Base-by-base conservation (phyloP, 2,888 invertebrate species). In the Patella caerulea region DNA sequence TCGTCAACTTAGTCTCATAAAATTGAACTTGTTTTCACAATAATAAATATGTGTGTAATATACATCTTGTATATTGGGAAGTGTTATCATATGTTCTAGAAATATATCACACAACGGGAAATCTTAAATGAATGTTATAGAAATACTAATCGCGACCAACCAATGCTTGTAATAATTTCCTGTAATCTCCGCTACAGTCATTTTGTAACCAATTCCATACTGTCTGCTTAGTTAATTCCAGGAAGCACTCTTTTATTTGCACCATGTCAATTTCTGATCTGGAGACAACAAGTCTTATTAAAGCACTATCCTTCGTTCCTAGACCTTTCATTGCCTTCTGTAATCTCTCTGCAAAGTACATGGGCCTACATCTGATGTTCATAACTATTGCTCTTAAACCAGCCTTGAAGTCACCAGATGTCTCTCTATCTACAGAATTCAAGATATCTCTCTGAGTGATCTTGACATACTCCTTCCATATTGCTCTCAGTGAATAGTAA, bases 191-290 rank as follows among this genome's bases (percentile, higher is more conserved):
- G 76, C 89, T 89, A 17, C 87, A 87, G 85, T 91, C 91, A 34
- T 90, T 83, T 78, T 90, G 82, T 69, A 91, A 85, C 86, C 88
- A 91, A 17, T 84, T 83, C 85, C 88, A 89, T 77, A 91, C 81
- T 0, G 90, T 89, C 83, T 91, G 86, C 69, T 87, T 84, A 74
- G 89, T 90, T 78, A 87, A 83, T 69, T 89, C 85, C 71, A 90
- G 83, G 83, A 91, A 91, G 75, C 88, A 88, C 69, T 85, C 81
- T 77, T 91, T 91, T 72, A 91, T 90, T 81, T 91, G 90, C 15
- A 88, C 89, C 90, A 91, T 87, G 81, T 91, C 91, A 83, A 91
- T 90, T 90, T 89, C 90, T 24, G 88, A 85, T 59, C 90, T 75
- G 12, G 89, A 87, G 17, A 87, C 87, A 55, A 89, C 83, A 19